A percentile compares a stretch with the other conserved stretches of the same genome.
Conservation (phyloP, 2,797 vertebrate genomes). For the Emydoidea blandingii region DNA sequence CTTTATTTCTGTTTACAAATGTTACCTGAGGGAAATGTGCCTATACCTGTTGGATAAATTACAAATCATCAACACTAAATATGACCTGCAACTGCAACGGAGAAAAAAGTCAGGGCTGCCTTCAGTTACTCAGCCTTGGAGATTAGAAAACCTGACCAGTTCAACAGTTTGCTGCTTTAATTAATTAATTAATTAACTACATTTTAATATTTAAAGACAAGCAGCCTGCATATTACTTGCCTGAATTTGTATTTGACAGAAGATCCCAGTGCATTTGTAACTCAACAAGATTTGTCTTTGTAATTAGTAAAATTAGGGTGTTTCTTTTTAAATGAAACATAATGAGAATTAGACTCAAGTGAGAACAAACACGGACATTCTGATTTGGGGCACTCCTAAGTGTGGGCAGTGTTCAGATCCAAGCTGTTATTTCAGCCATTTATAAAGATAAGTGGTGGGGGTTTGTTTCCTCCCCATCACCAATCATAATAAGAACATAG, state of each 20-base stretch:
- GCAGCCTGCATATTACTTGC: background rate
- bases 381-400: background rate
- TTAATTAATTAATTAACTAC: background rate
- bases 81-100: slow-evolving; percentile 53
- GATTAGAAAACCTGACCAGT: background rate
- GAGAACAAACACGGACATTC: background rate
- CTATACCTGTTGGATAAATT: slow-evolving; percentile 74
- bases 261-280: background rate
- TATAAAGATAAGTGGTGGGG: accelerated
- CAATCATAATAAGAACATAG: background rate
- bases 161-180: background rate
- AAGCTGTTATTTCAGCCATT: background rate
- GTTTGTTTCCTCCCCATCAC: background rate
- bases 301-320: background rate
- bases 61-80: slow-evolving; percentile 66
- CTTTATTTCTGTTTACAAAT: slow-evolving; percentile 78
- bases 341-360: background rate
- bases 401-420: background rate
- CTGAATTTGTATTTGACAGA: background rate
- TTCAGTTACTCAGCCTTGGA: background rate
- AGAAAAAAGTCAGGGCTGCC: background rate
- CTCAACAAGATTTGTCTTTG: background rate
- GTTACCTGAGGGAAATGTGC: slow-evolving; percentile 73
- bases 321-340: background rate
- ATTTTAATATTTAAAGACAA: background rate